Evolutionary conservation across 2,113 vertebrate genomes (phyloP).

Genomic region (Phylloscopus trochiloides): DNA sequence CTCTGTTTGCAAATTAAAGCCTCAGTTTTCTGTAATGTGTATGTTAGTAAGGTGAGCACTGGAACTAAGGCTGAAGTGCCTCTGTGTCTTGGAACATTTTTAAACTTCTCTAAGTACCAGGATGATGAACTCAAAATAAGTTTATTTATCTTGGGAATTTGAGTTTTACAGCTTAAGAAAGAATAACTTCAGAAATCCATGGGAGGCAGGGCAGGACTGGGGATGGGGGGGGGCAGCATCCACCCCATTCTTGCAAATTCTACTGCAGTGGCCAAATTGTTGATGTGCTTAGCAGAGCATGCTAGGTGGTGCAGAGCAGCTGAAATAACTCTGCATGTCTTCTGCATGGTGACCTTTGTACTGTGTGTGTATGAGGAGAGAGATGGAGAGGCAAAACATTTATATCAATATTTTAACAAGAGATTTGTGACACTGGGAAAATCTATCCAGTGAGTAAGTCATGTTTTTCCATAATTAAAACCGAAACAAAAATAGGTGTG

Average conservation of each 20-base stretch:
- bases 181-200: background rate
- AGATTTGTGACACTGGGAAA: constrained; percentile 7
- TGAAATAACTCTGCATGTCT: constrained; percentile 52
- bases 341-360: background rate
- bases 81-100: background rate
- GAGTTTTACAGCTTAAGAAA: constrained; percentile 46
- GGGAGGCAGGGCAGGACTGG: accelerated
- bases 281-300: constrained; percentile 54
- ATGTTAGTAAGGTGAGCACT: background rate
- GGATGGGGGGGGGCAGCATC: accelerated
- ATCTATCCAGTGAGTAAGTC: background rate
- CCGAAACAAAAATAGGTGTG: background rate
- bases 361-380: accelerated
- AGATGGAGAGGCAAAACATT: background rate
- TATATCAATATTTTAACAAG: constrained; percentile 25
- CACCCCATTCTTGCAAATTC: background rate
- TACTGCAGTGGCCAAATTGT: constrained; percentile 9
- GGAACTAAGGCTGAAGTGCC: background rate
- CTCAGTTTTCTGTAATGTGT: background rate
- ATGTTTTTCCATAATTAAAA: background rate
- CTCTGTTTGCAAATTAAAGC: constrained; percentile 53
- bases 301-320: constrained; percentile 45
- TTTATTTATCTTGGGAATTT: constrained; percentile 25
- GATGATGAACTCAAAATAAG: constrained; percentile 4
- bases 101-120: background rate